Percentiles rank a stretch among this genome's conserved stretches.
Evolutionary conservation across 2,888 invertebrate genomes (phyloP).

Genomic region (Sphaeridia pumilis): DNA sequence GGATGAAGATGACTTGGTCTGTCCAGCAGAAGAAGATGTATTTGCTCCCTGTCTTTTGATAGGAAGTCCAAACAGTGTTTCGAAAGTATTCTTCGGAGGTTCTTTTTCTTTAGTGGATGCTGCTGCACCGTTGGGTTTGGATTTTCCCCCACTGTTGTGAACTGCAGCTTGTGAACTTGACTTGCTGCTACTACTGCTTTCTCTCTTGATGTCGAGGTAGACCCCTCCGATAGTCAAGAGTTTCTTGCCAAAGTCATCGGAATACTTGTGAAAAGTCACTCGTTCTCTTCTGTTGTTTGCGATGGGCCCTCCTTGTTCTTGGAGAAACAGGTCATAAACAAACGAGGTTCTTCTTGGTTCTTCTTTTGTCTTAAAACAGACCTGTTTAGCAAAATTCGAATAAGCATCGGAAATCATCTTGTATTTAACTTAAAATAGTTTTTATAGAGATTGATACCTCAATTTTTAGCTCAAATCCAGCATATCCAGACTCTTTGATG

Average conservation of each 20-base stretch:
- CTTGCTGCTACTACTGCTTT: constrained; percentile 12
- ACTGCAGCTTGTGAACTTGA: constrained; percentile 19
- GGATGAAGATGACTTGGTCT: constrained; percentile 8
- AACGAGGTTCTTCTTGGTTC: constrained; percentile 67
- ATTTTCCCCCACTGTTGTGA: constrained; percentile 23
- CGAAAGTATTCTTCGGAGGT: constrained; percentile 47
- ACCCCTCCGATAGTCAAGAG: constrained; percentile 72
- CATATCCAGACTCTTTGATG: constrained; percentile 89
- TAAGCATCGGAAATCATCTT: too few species aligned
- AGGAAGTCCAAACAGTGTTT: constrained; percentile 69
- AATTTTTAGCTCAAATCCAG: constrained; percentile 79
- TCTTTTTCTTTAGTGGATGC: constrained; percentile 17
- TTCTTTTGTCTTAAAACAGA: constrained; percentile 63
- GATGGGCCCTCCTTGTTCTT: constrained; percentile 59
- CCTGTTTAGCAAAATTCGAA: too few species aligned
- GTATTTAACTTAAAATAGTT: too few species aligned
- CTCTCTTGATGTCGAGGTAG: constrained; percentile 18
- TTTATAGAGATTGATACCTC: too few species aligned
- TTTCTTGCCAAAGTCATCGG: constrained; percentile 78
- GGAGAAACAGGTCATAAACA: constrained; percentile 73
- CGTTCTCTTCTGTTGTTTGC: constrained; percentile 64
- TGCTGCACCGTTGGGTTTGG: constrained; percentile 13
- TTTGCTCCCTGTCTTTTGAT: constrained; percentile 46
- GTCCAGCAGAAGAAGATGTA: constrained; percentile 7
- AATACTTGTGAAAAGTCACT: constrained; percentile 69